Evolutionary conservation across 2,113 vertebrate species (phyloP).

Genomic region (Mionectes macconnelli): DNA sequence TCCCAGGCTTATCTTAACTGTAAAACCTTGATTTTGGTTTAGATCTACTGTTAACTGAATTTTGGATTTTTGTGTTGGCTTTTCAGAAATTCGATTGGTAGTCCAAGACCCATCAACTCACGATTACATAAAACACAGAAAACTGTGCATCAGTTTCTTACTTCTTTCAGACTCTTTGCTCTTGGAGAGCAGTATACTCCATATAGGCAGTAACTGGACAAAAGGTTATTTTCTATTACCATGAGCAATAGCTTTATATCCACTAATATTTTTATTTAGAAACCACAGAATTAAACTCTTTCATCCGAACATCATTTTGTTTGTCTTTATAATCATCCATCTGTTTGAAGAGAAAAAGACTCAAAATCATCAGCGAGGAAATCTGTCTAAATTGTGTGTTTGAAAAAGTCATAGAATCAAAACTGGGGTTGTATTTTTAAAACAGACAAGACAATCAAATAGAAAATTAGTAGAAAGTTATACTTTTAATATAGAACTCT

Average conservation of each 20-base stretch:
- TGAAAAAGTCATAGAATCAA: not conserved
- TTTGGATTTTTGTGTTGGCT: not conserved
- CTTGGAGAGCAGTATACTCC: not conserved
- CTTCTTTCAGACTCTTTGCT: not conserved
- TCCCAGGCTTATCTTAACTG: not conserved
- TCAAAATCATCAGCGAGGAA: not conserved
- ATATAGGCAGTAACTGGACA: not conserved
- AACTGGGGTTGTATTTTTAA: not conserved
- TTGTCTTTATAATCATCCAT: not conserved
- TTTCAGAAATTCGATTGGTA: not conserved
- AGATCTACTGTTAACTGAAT: not conserved
- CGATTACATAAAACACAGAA: not conserved
- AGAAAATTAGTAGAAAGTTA: not conserved
- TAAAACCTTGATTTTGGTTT: not conserved
- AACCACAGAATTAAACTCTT: not conserved
- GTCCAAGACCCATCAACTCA: not conserved
- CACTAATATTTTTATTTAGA: not conserved
- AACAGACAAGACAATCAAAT: not conserved
- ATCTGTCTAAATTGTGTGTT: not conserved
- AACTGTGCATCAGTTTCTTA: not conserved
- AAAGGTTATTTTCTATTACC: not conserved
- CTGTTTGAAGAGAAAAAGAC: not conserved
- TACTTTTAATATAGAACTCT: not conserved
- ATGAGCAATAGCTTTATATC: not conserved
- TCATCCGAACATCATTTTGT: not conserved